phyloP scores from a whole-genome alignment of 1,140 invertebrate genomes.

The Mya arenaria region DNA sequence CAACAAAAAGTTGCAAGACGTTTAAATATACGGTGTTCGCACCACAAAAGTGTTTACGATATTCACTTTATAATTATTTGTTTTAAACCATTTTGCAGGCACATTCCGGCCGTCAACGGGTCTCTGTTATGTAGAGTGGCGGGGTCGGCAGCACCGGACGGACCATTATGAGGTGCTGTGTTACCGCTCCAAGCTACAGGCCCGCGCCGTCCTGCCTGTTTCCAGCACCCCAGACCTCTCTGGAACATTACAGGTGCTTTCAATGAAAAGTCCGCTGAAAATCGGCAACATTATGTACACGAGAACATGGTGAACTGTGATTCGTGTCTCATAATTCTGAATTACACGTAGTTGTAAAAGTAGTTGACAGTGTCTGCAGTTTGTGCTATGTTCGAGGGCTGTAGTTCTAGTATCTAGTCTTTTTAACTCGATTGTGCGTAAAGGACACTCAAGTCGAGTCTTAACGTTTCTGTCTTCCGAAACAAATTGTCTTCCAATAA shows the following conservation, averaged over 20 bases:
- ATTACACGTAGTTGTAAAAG: too few species aligned
- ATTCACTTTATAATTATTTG: too few species aligned
- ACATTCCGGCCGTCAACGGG: conserved; percentile 19
- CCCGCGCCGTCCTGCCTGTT: background rate
- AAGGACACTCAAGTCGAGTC: too few species aligned
- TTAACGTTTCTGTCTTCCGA: too few species aligned
- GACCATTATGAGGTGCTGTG: conserved; percentile 33
- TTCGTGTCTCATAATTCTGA: too few species aligned
- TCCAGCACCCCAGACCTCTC: background rate
- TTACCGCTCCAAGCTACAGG: background rate
- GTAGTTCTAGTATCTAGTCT: too few species aligned
- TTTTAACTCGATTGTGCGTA: too few species aligned
- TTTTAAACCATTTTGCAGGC: conserved; percentile 14
- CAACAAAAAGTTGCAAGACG: background rate
- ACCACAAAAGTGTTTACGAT: background rate
- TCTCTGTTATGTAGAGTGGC: conserved; percentile 9
- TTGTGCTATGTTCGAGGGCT: too few species aligned
- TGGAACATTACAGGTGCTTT: conserved; percentile 9
- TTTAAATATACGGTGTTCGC: background rate
- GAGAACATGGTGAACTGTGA: background rate
- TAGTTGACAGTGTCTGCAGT: too few species aligned
- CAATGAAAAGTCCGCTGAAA: conserved; percentile 9
- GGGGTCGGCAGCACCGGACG: background rate
- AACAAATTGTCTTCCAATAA: too few species aligned
- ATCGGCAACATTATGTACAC: background rate